These are phyloP conservation scores for Ylistrum balloti DNA, from an alignment of 1,140 invertebrate species.

Conservation along the genomic window DNA sequence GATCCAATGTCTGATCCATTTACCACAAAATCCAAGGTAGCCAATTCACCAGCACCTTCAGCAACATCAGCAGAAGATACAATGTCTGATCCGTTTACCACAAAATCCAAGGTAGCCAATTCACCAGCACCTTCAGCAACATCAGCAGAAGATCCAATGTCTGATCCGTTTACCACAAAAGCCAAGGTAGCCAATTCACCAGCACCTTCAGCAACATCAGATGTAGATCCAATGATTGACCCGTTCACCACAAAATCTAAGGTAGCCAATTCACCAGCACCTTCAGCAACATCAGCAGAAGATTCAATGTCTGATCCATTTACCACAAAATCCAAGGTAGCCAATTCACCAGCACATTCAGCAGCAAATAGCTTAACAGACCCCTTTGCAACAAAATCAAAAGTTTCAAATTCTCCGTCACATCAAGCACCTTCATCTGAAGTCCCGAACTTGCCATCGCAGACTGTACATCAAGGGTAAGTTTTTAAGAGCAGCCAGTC, in stretches of 20 bases:
- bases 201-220: neutral
- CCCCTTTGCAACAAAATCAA: slow-evolving; percentile 48
- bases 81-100: neutral
- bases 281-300: neutral
- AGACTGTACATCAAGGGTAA: slow-evolving; percentile 32
- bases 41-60: neutral
- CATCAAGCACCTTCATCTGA: neutral
- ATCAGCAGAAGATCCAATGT: neutral
- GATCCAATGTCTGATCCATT: neutral
- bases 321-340: slow-evolving; percentile 15
- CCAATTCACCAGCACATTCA: slow-evolving; percentile 41
- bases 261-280: neutral
- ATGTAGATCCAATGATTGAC: neutral
- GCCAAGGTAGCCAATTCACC: neutral
- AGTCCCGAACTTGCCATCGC: neutral
- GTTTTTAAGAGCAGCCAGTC: too few species aligned
- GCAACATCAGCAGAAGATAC: neutral
- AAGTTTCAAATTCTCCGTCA: slow-evolving; percentile 51
- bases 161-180: neutral
- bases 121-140: neutral
- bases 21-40: neutral
- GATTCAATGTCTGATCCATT: neutral
- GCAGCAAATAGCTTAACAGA: neutral
- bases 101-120: neutral
- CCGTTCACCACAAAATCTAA: slow-evolving; percentile 31